Evolutionary conservation across 37 sponge, comb jelly and placozoan species (phyloP).

Genomic region (Ephydatia muelleri): DNA sequence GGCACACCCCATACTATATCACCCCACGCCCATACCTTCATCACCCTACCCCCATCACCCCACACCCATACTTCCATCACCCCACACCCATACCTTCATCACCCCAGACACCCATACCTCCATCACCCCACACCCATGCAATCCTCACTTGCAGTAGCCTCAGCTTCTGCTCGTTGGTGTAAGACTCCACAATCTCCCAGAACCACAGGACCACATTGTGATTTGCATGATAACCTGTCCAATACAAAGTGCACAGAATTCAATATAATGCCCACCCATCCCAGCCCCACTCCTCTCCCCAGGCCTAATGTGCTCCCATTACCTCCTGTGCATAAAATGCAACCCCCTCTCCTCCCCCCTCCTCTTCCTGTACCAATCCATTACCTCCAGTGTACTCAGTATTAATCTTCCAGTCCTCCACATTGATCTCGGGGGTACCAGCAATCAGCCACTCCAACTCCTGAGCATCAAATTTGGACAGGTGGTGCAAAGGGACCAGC

Average conservation of each 20-base stretch:
- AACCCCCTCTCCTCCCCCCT: background rate
- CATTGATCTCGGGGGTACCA: slow-evolving; percentile 82
- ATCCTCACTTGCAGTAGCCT: slow-evolving; percentile 78
- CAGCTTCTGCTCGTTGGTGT: slow-evolving; percentile 79
- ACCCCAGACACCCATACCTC: no score
- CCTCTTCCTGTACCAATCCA: background rate
- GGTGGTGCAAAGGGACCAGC: slow-evolving; percentile 61
- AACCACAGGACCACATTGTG: slow-evolving; percentile 69
- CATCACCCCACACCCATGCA: no score
- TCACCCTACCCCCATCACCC: no score
- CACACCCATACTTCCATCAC: no score
- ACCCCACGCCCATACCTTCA: no score
- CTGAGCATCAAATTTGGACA: slow-evolving; percentile 78
- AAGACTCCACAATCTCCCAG: slow-evolving; percentile 79
- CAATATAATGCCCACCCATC: background rate
- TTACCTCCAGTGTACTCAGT: slow-evolving; percentile 80
- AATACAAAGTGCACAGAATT: background rate
- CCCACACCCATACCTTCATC: no score
- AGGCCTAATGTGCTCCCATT: no score
- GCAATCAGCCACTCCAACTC: slow-evolving; percentile 92
- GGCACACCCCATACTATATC: no score
- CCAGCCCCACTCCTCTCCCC: background rate
- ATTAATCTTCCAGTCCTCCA: slow-evolving; percentile 87
- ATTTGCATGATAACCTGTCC: slow-evolving; percentile 59
- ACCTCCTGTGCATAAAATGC: background rate